Base-by-base conservation (phyloP, 2,113 vertebrate genomes). In the Stegastes partitus region DNA sequence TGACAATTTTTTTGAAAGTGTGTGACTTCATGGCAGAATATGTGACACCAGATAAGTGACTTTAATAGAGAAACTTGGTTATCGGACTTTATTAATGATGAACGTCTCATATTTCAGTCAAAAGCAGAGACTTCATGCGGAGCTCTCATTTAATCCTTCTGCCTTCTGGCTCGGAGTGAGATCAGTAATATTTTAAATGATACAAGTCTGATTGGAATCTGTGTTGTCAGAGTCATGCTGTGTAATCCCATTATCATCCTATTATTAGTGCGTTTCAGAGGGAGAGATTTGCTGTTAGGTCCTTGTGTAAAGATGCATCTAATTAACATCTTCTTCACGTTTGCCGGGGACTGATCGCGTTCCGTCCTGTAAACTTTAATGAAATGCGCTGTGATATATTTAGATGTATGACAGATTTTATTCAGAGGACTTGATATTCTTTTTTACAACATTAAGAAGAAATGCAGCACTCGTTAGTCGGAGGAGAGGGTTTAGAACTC, bases 181-280 rank as follows among this genome's bases (percentile, higher is more conserved):
- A 89, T 91, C 75, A 77, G 73, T 77, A 74, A 67, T 68, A 74
- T 83, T 87, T 86, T 84, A 79, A 58, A 73, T 44, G 54, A 82
- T 51, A 63, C 80, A 78, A 80, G 68, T 86, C 67, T 88, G 85
- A 91, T 86, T 79, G 34, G 70, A 74, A 89, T 91, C 89, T 64
- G 42, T 75, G 75, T 84, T 85, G 81, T 87, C 72, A 57, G 71
- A 89, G 68, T 83, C 66, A 44, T 72, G 64, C 68, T 62, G 54
- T 73, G 66, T 91, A 93, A 93, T 93, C 89, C 88, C 85, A 67
- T 90, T 91, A 91, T 77, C 81, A 93, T 93, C 89, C 88, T 86
- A 67, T 90, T 91, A 91, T 77, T 82, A 81, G 65, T 75, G 77
- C 78, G 45, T 88, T 85, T 89, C 86, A 88, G 71, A 69, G 66